phyloP scores from a whole-genome alignment of 2,888 invertebrate genomes.

The Phytoseiulus persimilis region DNA sequence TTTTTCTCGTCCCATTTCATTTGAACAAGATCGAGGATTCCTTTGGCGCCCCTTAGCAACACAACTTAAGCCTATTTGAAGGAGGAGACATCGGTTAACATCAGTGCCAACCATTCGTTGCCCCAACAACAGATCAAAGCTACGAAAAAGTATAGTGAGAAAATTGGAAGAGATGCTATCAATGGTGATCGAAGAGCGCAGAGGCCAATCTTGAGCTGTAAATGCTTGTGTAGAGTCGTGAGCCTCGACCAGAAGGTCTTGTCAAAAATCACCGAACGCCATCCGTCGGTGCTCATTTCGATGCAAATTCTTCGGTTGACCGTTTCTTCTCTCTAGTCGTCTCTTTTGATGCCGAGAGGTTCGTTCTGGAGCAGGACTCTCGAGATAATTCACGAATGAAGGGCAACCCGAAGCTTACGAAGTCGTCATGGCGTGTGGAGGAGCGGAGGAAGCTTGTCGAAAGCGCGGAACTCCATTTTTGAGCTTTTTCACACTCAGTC shows the following conservation, averaged over 20 bases:
- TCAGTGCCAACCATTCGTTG: neutral
- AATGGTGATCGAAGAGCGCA: slow-evolving; percentile 5
- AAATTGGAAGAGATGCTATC: slow-evolving; percentile 5
- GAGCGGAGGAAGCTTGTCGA: too few species aligned
- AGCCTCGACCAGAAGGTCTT: neutral
- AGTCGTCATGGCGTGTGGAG: too few species aligned
- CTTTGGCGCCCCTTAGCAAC: neutral
- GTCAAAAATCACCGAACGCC: neutral
- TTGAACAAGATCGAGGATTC: neutral
- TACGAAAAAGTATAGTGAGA: neutral
- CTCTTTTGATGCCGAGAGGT: neutral
- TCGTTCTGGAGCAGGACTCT: neutral
- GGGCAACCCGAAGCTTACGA: too few species aligned
- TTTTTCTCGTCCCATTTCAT: neutral
- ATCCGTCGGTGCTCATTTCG: neutral
- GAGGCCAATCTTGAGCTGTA: neutral
- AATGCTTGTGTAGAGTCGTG: neutral
- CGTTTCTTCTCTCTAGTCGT: neutral
- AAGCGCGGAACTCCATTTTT: too few species aligned
- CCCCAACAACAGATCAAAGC: neutral
- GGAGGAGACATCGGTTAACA: slow-evolving; percentile 5
- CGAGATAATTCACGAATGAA: neutral
- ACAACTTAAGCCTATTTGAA: neutral
- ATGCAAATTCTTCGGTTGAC: neutral
- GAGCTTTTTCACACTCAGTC: too few species aligned